phyloP scores from a whole-genome alignment of 2,113 vertebrate species.

The Glaucomys volans region DNA sequence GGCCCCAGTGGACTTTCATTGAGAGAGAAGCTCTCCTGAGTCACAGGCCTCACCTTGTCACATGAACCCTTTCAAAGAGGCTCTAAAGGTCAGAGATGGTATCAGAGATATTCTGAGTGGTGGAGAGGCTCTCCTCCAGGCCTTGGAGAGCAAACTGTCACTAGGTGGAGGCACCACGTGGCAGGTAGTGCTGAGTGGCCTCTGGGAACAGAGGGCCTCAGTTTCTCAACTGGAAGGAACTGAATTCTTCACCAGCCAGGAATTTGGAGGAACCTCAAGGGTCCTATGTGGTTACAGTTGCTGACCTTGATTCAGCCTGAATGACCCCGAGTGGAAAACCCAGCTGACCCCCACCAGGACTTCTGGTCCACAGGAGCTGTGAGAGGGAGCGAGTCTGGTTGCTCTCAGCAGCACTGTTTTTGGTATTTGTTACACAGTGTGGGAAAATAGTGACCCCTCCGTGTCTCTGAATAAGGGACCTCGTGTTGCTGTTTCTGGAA shows the following conservation, averaged over 20 bases:
- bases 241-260: neutral
- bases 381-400: neutral
- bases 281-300: neutral
- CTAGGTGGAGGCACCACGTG: neutral
- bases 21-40: neutral
- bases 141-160: neutral
- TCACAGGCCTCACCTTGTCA: no score
- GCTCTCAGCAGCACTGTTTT: neutral
- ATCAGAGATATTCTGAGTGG: neutral
- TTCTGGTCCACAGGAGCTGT: no score
- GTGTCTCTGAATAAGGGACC: neutral
- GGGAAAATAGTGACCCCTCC: neutral
- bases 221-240: neutral
- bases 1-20: neutral
- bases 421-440: neutral
- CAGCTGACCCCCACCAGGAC: fast-evolving
- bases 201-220: neutral
- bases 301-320: neutral
- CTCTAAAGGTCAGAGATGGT: neutral
- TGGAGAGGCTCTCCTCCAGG: neutral
- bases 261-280: neutral
- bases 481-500: neutral
- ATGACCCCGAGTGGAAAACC: neutral
- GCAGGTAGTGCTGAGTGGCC: neutral
- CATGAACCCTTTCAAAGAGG: neutral